These are phyloP conservation scores for Ametastegia equiseti DNA, from an alignment of 2,888 invertebrate genomes.

Conservation along the genomic window DNA sequence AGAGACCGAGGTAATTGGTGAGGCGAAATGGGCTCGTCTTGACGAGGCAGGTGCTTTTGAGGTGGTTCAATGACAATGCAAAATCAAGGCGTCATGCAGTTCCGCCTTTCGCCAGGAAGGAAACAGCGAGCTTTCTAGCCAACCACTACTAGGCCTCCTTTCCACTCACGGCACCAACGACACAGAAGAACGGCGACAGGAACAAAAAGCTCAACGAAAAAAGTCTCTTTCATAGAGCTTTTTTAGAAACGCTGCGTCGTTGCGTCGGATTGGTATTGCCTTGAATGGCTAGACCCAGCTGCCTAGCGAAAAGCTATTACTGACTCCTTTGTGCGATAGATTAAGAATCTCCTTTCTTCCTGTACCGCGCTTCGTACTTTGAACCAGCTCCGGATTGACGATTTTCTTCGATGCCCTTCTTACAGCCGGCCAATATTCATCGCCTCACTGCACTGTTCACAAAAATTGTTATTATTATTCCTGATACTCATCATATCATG, in stretches of 20 bases:
- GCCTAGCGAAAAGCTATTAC: constrained; percentile 44
- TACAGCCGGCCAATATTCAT: not conserved
- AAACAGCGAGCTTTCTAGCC: no score
- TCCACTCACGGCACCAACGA: not conserved
- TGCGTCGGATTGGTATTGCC: not conserved
- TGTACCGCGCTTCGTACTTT: not conserved
- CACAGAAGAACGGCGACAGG: not conserved
- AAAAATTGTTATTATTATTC: no score
- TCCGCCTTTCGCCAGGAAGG: not conserved
- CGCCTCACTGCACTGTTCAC: no score
- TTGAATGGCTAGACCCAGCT: constrained; percentile 24
- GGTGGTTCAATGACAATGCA: constrained; percentile 40
- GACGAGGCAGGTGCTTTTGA: constrained; percentile 39
- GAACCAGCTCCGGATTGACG: not conserved
- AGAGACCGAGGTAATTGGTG: constrained; percentile 21
- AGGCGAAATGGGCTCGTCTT: not conserved
- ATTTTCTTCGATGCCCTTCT: not conserved
- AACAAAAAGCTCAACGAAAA: not conserved
- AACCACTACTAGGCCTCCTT: no score
- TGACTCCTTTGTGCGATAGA: constrained; percentile 32
- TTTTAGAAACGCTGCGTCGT: not conserved
- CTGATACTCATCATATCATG: no score
- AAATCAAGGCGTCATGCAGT: constrained; percentile 25
- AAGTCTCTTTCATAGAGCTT: not conserved
- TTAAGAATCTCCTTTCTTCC: constrained; percentile 34